Conservation (phyloP, 2,888 invertebrate genomes). For the Athetis lepigone region DNA sequence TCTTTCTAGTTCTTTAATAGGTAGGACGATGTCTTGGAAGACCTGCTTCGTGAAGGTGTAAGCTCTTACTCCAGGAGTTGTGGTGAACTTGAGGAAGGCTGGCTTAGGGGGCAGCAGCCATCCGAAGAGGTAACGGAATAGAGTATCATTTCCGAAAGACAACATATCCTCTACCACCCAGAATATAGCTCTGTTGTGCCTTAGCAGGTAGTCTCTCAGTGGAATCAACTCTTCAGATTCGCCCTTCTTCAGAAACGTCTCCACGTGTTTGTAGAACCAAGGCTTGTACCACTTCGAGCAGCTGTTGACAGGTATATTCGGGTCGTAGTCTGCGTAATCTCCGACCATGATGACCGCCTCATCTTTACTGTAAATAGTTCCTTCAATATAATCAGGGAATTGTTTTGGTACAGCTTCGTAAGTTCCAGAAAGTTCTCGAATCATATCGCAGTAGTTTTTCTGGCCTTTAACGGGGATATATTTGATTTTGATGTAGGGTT, state of each 20-base stretch:
- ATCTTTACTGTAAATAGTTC: constrained; percentile 91
- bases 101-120: constrained; percentile 93
- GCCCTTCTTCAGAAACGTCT: constrained; percentile 89
- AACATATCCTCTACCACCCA: constrained; percentile 94
- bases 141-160: constrained; percentile 92
- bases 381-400: constrained; percentile 92
- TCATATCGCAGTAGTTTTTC: constrained; percentile 91
- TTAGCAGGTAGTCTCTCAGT: constrained; percentile 91
- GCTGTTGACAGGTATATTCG: constrained; percentile 87
- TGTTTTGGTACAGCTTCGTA: constrained; percentile 81
- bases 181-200: constrained; percentile 93
- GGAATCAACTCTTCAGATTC: constrained; percentile 91
- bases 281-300: constrained; percentile 93
- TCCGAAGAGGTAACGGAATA: constrained; percentile 92
- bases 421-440: constrained; percentile 91
- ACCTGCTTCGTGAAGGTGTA: constrained; percentile 93
- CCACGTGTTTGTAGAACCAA: constrained; percentile 93
- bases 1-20: constrained; percentile 91
- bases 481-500: constrained; percentile 92
- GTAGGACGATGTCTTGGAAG: constrained; percentile 93
- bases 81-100: constrained; percentile 93
- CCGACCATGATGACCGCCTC: constrained; percentile 93
- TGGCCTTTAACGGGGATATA: constrained; percentile 92
- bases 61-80: constrained; percentile 92
- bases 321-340: constrained; percentile 91